phyloP scores from a whole-genome alignment of 2,113 vertebrate species.

The Pongo abelii region DNA sequence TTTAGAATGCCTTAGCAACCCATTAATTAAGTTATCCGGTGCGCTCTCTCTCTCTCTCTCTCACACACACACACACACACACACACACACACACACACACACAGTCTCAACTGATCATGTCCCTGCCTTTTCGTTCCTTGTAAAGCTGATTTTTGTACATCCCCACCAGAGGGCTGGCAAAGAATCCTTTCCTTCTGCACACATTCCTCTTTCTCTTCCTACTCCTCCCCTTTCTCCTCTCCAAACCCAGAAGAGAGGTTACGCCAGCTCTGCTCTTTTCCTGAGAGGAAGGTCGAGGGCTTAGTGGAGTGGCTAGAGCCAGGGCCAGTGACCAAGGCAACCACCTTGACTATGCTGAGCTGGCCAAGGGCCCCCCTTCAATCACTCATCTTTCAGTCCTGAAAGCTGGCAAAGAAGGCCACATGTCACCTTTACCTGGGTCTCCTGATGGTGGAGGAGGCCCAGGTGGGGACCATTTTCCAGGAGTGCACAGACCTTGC shows the following conservation, averaged over 20 bases:
- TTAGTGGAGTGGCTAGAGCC: background rate
- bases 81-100: background rate
- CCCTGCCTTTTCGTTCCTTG: background rate
- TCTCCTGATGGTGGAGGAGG: background rate
- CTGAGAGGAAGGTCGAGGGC: background rate
- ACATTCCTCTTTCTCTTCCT: background rate
- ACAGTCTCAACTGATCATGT: background rate
- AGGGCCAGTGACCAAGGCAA: background rate
- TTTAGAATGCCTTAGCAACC: background rate
- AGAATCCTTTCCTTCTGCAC: background rate
- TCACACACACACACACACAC: background rate
- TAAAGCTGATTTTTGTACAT: background rate
- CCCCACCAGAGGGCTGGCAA: background rate
- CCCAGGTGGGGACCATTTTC: background rate
- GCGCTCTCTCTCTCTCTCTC: fast-evolving
- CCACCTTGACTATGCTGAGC: background rate
- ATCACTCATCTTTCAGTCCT: background rate
- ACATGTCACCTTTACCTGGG: background rate
- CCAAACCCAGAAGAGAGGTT: background rate
- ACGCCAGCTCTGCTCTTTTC: background rate
- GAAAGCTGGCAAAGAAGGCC: background rate
- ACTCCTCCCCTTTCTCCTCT: background rate
- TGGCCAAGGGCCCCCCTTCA: background rate
- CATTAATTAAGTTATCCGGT: background rate
- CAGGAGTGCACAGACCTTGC: background rate